phyloP scores from a whole-genome alignment of 2,113 vertebrate genomes.

The Aplodontia rufa region DNA sequence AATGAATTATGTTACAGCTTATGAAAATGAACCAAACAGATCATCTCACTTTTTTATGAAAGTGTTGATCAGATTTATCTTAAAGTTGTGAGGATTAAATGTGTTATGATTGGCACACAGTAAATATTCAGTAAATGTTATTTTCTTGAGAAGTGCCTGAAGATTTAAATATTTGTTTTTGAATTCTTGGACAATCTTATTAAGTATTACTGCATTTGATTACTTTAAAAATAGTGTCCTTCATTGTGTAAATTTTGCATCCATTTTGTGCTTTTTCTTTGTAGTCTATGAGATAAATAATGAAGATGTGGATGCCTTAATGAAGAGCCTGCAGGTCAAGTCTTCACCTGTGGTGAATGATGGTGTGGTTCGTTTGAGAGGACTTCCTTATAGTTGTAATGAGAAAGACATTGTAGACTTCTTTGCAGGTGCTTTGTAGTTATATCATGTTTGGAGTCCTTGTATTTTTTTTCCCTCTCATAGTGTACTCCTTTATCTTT shows the following conservation, averaged over 20 bases:
- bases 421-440: constrained; percentile 88
- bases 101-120: neutral
- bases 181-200: neutral
- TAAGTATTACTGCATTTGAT: neutral
- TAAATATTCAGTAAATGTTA: constrained; percentile 21
- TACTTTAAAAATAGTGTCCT: neutral
- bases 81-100: constrained; percentile 5
- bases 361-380: constrained; percentile 89
- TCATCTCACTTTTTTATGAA: neutral
- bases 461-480: neutral
- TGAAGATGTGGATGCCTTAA: constrained; percentile 88
- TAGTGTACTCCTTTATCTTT: fast-evolving
- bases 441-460: fast-evolving
- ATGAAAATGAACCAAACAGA: neutral
- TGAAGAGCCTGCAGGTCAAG: constrained; percentile 84
- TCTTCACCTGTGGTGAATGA: constrained; percentile 75
- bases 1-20: neutral
- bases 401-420: constrained; percentile 89
- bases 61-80: neutral
- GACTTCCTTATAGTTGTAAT: constrained; percentile 90
- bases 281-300: constrained; percentile 91
- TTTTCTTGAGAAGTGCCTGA: neutral
- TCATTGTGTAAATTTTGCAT: neutral
- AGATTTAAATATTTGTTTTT: neutral
- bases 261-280: neutral